phyloP scores from a whole-genome alignment of 2,797 vertebrate genomes.

The Anguilla obscura region DNA sequence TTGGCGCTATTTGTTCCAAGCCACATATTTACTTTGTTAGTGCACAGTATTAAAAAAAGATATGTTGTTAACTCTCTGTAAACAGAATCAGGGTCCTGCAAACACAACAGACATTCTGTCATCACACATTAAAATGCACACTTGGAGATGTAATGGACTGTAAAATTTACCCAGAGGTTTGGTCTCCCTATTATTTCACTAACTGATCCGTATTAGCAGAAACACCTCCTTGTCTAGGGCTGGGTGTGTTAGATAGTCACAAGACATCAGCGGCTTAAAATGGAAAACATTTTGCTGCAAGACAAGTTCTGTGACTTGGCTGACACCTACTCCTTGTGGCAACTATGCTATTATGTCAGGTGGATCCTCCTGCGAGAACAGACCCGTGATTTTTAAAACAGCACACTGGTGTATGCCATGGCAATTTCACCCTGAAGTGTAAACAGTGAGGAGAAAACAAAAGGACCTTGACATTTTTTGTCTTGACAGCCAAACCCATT shows the following conservation, averaged over 20 bases:
- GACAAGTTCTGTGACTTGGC: slow-evolving; percentile 8
- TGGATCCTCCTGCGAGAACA: neutral
- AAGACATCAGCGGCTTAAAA: slow-evolving; percentile 9
- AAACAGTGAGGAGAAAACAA: neutral
- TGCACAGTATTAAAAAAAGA: neutral
- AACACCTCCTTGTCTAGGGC: neutral
- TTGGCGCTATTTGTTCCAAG: neutral
- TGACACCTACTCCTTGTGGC: neutral
- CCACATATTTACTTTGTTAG: neutral
- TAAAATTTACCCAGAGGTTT: neutral
- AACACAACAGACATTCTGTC: neutral
- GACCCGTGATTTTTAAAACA: neutral
- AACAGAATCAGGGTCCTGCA: neutral
- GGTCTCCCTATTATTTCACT: neutral
- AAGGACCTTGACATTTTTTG: neutral
- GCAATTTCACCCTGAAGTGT: neutral
- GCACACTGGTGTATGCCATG: neutral
- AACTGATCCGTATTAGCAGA: slow-evolving; percentile 4
- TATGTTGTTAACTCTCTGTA: neutral
- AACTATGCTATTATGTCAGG: neutral
- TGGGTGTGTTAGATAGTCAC: neutral
- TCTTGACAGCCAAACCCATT: neutral
- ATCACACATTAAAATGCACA: neutral
- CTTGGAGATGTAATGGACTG: neutral
- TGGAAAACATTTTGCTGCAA: slow-evolving; percentile 17